phyloP scores from a whole-genome alignment of 2,797 vertebrate genomes.

The Sebastes baramenuke region DNA sequence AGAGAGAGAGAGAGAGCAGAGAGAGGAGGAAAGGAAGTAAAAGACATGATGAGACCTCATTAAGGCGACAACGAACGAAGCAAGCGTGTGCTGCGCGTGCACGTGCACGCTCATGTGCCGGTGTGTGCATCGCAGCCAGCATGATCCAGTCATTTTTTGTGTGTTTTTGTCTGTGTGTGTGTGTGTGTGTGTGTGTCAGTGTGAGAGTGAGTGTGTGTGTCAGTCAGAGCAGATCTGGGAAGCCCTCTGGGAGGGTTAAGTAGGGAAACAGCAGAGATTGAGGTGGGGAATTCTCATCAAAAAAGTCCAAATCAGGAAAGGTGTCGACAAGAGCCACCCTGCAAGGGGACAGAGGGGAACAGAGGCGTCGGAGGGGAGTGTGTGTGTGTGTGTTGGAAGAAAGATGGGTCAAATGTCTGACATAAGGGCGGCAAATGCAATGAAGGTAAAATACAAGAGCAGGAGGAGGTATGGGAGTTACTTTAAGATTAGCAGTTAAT shows the following conservation, averaged over 20 bases:
- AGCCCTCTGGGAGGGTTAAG: slow-evolving; percentile 76
- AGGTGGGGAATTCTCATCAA: slow-evolving; percentile 82
- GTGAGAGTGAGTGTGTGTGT: slow-evolving; percentile 42
- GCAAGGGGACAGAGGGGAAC: slow-evolving; percentile 61
- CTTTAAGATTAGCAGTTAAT: background rate
- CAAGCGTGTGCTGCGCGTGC: slow-evolving; percentile 12
- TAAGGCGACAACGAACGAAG: slow-evolving; percentile 49
- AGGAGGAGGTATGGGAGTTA: background rate
- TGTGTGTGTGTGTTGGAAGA: slow-evolving; percentile 15
- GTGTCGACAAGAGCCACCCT: slow-evolving; percentile 73
- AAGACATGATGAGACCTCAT: slow-evolving; percentile 74
- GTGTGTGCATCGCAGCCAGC: slow-evolving; percentile 7
- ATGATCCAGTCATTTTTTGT: slow-evolving; percentile 42
- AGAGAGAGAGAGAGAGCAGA: background rate
- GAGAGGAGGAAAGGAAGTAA: slow-evolving; percentile 21
- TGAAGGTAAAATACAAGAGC: background rate
- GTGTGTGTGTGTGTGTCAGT: slow-evolving; percentile 5
- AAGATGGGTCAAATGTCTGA: slow-evolving; percentile 29
- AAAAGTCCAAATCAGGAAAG: slow-evolving; percentile 83
- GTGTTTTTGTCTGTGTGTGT: slow-evolving; percentile 12
- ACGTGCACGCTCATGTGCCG: background rate
- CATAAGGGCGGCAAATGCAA: background rate
- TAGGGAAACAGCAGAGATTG: slow-evolving; percentile 82
- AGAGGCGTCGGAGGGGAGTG: slow-evolving; percentile 19
- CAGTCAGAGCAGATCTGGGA: slow-evolving; percentile 50